Evolutionary conservation across 2,797 vertebrate genomes (phyloP).

Genomic region (Spheniscus humboldti): DNA sequence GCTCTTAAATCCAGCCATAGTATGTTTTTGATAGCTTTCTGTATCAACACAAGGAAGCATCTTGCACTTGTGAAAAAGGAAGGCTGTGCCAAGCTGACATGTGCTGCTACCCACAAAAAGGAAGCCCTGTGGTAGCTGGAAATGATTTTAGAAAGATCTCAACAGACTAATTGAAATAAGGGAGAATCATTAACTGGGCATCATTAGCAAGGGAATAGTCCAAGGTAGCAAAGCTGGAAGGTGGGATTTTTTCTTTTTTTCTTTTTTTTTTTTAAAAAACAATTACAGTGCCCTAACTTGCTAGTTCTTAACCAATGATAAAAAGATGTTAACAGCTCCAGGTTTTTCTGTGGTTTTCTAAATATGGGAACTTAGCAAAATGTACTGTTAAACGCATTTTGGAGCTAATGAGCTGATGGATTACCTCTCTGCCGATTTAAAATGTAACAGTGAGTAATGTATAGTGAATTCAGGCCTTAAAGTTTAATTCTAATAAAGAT

Average conservation of each 20-base stretch:
- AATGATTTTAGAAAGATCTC: background rate
- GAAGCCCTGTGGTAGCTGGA: background rate
- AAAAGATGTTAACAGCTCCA: background rate
- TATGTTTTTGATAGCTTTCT: conserved; percentile 24
- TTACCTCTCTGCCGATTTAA: conserved; percentile 51
- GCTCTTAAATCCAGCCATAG: background rate
- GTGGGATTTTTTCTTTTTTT: background rate
- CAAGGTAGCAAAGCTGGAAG: background rate
- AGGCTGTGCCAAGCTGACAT: conserved; percentile 51
- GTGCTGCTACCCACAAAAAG: background rate
- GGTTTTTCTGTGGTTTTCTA: conserved; percentile 43
- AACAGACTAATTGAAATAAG: background rate
- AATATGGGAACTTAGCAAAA: conserved; percentile 20
- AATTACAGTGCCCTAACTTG: background rate
- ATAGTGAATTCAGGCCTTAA: conserved; percentile 67
- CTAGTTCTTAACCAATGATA: background rate
- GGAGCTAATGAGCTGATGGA: conserved; percentile 40
- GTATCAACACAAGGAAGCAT: background rate
- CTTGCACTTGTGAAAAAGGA: conserved; percentile 26
- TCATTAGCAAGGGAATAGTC: background rate
- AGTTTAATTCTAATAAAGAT: conserved; percentile 65
- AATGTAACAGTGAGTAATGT: conserved; percentile 58
- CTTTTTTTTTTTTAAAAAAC: background rate
- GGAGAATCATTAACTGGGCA: background rate
- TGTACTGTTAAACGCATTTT: conserved; percentile 42